Evolutionary conservation across 2,113 vertebrate species (phyloP), one percentile per base, ranked within the genome.

Genomic region (Atherinomorus stipes): DNA sequence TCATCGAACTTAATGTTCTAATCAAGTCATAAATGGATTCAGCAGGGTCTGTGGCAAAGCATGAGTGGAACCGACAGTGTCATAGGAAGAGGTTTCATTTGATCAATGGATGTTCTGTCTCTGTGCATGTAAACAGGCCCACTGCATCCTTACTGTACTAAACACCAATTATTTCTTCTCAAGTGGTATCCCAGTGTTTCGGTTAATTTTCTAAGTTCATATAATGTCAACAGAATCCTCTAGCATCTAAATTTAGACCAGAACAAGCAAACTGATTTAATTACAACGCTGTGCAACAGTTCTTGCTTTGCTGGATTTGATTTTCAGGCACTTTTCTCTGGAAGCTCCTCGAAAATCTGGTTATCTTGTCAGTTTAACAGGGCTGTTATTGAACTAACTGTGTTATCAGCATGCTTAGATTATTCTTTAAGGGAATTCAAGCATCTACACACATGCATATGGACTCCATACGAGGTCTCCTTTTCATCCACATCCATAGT

Each of bases 91-190:
- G 18, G 44, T 19, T 45, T 45, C 44, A 45, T 45, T 15, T 45
- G 44, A 45, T 45, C 44, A 45, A 45, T n/a, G 44, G 18, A n/a
- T 19, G 44, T 15, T 19, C 8, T 47, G 44, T 45, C 16, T 45
- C 16, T 45, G 44, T 47, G 44, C 44, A n/a, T 19, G 44, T 47
- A 19, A 47, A 4, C 44, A 47, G 19, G 44, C 5, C 11, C 37
- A 28, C 64, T 44, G 51, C 26, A 54, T 53, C 49, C 52, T 66
- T 42, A 42, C 50, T 11, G n/a, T 42, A 42, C 50, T 16, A 26
- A 37, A 25, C 25, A 40, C 11, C 18, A 42, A 26, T 66, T 21
- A n/a, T 56, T 65, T 50, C 18, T 16, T 19, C 8, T 60, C 1
- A 53, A 49, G 13, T 28, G 57, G 3, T 3, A 11, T 21, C 11